phyloP scores from a whole-genome alignment of 2,888 invertebrate genomes.

The Polyploca ridens region DNA sequence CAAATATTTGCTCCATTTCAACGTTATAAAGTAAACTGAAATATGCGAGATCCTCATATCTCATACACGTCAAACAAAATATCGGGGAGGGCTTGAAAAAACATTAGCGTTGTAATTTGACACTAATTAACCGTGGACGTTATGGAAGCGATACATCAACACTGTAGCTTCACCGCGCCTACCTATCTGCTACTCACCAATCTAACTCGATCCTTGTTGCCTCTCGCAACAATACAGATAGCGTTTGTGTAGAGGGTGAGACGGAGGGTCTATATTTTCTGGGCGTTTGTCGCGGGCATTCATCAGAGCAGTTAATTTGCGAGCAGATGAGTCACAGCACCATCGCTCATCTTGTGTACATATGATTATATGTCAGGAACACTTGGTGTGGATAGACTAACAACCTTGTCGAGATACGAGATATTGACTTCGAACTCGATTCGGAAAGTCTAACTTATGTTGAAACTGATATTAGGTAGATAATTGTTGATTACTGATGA shows the following conservation, averaged over 20 bases:
- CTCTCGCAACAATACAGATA: constrained; percentile 28
- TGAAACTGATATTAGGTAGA: constrained; percentile 17
- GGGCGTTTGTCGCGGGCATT: constrained; percentile 67
- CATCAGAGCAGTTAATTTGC: constrained; percentile 82
- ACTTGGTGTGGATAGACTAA: constrained; percentile 48
- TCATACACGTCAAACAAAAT: constrained; percentile 27
- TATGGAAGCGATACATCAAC: constrained; percentile 79
- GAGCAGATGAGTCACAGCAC: constrained; percentile 77
- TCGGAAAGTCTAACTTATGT: constrained; percentile 20
- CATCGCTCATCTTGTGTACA: constrained; percentile 76
- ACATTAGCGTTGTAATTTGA: constrained; percentile 75
- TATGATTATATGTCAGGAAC: constrained; percentile 62
- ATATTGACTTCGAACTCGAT: background rate
- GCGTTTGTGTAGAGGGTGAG: constrained; percentile 27
- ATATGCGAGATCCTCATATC: constrained; percentile 12
- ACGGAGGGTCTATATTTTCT: constrained; percentile 43
- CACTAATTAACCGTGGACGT: constrained; percentile 76
- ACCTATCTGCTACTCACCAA: constrained; percentile 58
- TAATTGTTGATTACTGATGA: background rate
- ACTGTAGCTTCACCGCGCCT: constrained; percentile 65
- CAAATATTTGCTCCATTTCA: background rate
- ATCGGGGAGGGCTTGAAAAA: constrained; percentile 47
- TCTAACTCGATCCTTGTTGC: constrained; percentile 39
- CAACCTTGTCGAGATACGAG: constrained; percentile 2
- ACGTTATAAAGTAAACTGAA: background rate